Conservation (phyloP, 2,797 vertebrate genomes). For the Pangasius krempfi region DNA sequence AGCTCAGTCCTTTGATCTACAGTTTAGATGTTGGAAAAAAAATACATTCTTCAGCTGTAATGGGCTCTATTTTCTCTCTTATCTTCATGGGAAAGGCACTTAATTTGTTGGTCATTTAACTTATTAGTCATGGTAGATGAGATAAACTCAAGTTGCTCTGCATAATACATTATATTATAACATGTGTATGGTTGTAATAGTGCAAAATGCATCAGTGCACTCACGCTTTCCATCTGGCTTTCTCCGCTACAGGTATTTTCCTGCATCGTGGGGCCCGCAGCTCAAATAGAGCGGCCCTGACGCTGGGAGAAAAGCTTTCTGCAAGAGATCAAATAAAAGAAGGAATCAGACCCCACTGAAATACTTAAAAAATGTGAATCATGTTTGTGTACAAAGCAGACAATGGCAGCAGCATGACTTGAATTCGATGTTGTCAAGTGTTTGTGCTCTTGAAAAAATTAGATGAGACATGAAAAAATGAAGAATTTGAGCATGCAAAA, state of each 20-base stretch:
- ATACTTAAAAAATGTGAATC: conserved; percentile 4
- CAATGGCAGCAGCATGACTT: background rate
- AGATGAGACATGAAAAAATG: background rate
- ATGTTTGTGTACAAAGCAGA: conserved; percentile 2
- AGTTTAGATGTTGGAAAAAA: background rate
- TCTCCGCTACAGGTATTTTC: conserved; percentile 54
- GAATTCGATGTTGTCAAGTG: background rate
- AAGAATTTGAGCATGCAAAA: background rate
- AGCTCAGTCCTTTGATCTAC: background rate
- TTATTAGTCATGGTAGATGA: background rate
- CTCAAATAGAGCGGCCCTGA: conserved; percentile 23
- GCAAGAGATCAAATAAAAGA: conserved; percentile 42
- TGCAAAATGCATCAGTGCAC: conserved; percentile 30
- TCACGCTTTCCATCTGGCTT: conserved; percentile 58
- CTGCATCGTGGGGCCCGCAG: conserved; percentile 53
- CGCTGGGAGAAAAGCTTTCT: conserved; percentile 33
- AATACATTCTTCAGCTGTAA: background rate
- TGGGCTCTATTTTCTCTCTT: background rate
- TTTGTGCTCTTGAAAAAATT: background rate
- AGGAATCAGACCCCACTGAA: conserved; percentile 7
- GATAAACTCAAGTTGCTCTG: background rate
- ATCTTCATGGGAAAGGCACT: background rate
- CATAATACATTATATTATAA: background rate
- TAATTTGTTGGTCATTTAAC: conserved; percentile 1
- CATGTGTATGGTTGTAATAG: background rate